Conservation (phyloP, 2,888 invertebrate species). For the Ophion slaviceki region DNA sequence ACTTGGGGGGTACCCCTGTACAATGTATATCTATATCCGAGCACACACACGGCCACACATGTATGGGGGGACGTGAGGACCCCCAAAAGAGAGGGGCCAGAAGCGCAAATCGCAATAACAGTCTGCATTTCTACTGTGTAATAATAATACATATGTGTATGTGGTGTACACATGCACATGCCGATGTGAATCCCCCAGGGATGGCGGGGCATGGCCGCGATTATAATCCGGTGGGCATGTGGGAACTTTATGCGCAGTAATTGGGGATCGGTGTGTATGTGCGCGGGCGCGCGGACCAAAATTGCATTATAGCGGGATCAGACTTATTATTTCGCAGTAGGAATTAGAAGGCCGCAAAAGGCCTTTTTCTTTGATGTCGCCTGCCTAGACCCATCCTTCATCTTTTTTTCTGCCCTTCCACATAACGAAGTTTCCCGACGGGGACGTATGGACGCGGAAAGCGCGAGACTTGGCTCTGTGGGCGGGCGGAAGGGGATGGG, state of each 20-base stretch:
- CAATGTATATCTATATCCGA: neutral
- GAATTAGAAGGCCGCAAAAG: conserved; percentile 8
- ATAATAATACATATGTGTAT: neutral
- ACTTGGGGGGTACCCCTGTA: conserved; percentile 1
- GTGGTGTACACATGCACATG: neutral
- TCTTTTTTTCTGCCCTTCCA: neutral
- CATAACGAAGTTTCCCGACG: neutral
- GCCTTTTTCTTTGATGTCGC: neutral
- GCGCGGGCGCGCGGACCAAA: neutral
- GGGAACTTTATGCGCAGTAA: conserved; percentile 48
- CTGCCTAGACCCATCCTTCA: neutral
- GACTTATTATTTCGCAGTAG: conserved; percentile 35
- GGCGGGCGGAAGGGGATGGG: no score
- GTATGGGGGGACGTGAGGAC: conserved; percentile 21
- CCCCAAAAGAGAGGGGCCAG: conserved; percentile 51
- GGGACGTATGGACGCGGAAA: neutral
- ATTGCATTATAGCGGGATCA: conserved; percentile 39
- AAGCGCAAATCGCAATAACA: conserved; percentile 61
- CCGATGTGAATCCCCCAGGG: conserved; percentile 49
- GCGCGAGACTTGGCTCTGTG: no score
- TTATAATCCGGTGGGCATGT: conserved; percentile 53
- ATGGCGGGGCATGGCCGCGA: conserved; percentile 22
- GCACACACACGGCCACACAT: neutral
- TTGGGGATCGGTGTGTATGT: conserved; percentile 36
- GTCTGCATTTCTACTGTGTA: conserved; percentile 33